phyloP scores from a whole-genome alignment of 2,888 invertebrate genomes.

The Tachina lurida region DNA sequence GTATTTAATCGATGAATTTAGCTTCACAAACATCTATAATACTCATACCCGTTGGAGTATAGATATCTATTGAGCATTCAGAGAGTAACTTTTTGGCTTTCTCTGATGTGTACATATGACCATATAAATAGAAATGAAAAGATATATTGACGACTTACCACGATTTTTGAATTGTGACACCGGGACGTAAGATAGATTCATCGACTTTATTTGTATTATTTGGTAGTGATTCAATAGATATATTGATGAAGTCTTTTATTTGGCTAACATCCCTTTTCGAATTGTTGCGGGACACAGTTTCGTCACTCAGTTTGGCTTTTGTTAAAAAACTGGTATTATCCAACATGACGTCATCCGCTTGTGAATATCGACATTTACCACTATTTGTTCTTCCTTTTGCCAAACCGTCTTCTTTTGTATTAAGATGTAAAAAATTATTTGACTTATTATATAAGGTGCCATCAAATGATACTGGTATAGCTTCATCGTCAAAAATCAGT shows the following conservation, averaged over 20 bases:
- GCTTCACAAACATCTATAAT: too few species aligned
- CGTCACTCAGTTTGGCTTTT: conserved; percentile 76
- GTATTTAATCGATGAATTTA: too few species aligned
- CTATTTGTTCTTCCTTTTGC: conserved; percentile 38
- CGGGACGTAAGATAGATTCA: neutral
- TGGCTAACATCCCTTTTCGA: conserved; percentile 64
- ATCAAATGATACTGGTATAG: conserved; percentile 28
- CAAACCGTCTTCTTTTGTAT: neutral
- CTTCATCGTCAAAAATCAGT: conserved; percentile 44
- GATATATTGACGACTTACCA: conserved; percentile 33
- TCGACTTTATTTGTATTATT: conserved; percentile 3
- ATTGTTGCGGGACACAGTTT: conserved; percentile 74
- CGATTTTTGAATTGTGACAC: neutral
- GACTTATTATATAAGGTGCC: neutral
- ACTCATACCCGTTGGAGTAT: too few species aligned
- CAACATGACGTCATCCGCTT: conserved; percentile 76
- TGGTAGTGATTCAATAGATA: conserved; percentile 24
- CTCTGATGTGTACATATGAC: too few species aligned
- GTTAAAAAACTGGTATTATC: conserved; percentile 77
- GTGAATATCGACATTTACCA: conserved; percentile 72
- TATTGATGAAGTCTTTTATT: conserved; percentile 1
- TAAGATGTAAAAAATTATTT: conserved; percentile 22
- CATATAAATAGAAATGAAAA: neutral
- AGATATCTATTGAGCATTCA: too few species aligned
- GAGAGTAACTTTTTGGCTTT: too few species aligned